Percentiles rank a stretch among this genome's conserved stretches.
Evolutionary conservation across 2,113 vertebrate genomes (phyloP).

Genomic region (Henicopernis longicauda): DNA sequence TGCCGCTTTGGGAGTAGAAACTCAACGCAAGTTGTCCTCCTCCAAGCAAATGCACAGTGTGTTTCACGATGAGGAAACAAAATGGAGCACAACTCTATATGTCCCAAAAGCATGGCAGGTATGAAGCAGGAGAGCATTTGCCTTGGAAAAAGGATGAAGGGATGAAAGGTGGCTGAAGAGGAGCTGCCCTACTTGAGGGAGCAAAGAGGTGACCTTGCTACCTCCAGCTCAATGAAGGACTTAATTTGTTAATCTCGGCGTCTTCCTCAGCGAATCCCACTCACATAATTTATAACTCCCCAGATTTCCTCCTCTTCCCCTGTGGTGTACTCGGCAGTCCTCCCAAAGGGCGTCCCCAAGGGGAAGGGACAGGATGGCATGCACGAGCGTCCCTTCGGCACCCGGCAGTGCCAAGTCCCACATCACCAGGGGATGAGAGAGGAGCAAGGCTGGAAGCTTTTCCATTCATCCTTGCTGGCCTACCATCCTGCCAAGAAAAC

Average conservation of each 20-base stretch:
- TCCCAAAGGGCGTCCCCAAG: background rate
- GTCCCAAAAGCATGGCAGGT: background rate
- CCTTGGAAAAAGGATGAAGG: background rate
- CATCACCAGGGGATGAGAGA: too few relatives aligned
- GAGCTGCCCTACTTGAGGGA: background rate
- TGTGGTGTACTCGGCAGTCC: background rate
- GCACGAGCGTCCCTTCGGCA: background rate
- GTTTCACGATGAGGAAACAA: background rate
- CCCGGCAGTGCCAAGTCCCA: background rate
- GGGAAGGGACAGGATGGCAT: background rate
- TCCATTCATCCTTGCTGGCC: background rate
- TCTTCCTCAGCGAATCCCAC: background rate
- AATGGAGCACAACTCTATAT: rapidly evolving
- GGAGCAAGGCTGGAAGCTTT: background rate
- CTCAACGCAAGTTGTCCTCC: background rate
- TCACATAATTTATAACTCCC: background rate
- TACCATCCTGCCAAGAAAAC: background rate
- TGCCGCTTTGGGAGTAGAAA: background rate
- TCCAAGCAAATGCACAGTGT: background rate
- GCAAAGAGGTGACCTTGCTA: background rate
- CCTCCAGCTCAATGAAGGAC: background rate
- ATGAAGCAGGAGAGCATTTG: background rate
- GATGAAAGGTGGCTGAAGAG: background rate
- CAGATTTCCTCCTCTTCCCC: background rate
- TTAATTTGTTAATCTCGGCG: background rate